Evolutionary conservation across 1,140 invertebrate species (phyloP), one percentile per base, ranked within the genome.

Genomic region (Psix sp.): DNA sequence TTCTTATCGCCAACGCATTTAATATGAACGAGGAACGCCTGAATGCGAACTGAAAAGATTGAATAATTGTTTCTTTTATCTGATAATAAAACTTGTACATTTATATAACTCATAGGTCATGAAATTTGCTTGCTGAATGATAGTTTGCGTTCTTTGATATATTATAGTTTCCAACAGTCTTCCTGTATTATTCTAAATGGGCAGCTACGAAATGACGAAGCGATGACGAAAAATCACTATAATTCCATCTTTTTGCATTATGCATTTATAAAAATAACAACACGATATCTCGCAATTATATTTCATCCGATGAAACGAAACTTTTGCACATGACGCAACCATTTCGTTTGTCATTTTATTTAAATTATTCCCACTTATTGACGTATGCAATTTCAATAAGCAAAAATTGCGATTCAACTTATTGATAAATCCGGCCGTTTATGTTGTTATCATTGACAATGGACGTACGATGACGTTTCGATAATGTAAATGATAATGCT

Each of bases 401-500:
- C 67, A 62, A 56, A 42, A 62, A 71, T 49, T 56, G n/a, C 56
- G 57, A 71, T 29, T 17, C 57, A 29, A 63, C 48, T 72, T 43
- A 63, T 72, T 72, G 38, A 65, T 46, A 52, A 73, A 65, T 73
- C 68, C 60, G 60, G 52, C 59, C 66, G 65, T 65, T 46, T 48
- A 65, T 66, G 54, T 60, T 43, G 52, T 15, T 73, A 33, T 60
- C 62, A 29, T 54, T 49, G 57, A 57, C 56, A 74, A 74, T 67
- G 71, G 67, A 66, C 54, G 48, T 75, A 75, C 59, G 66, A 75
- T 65, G 66, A 49, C 73, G 73, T 66, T 62, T 59, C 48, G 57
- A 67, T 70, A 75, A 67, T 18, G 59, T 65, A 63, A 70, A 63
- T 76, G 62, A 62, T 71, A 67, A 70, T 72, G 76, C 74, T 80